phyloP scores from a whole-genome alignment of 2,888 invertebrate genomes.

The Ormia ochracea region DNA sequence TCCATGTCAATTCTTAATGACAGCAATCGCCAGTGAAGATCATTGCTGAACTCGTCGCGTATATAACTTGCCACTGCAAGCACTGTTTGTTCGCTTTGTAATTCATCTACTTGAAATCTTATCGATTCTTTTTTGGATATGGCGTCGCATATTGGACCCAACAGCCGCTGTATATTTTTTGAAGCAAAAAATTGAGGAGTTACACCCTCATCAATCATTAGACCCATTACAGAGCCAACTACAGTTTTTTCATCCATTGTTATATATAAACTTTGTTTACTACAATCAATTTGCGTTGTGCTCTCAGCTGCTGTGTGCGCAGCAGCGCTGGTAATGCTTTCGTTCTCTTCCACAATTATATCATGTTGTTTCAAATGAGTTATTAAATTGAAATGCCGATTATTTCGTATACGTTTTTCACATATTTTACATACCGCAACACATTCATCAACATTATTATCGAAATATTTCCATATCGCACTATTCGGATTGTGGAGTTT shows the following conservation, averaged over 20 bases:
- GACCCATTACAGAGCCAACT: slow-evolving; percentile 16
- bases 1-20: slow-evolving; percentile 43
- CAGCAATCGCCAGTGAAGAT: slow-evolving; percentile 37
- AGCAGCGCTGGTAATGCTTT: background rate
- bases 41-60: slow-evolving; percentile 2
- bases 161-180: slow-evolving; percentile 28
- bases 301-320: background rate
- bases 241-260: slow-evolving; percentile 13
- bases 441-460: slow-evolving; percentile 1
- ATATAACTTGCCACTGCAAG: slow-evolving; percentile 6
- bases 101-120: background rate
- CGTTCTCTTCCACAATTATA: background rate
- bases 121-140: background rate
- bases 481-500: slow-evolving; percentile 11
- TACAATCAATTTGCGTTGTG: background rate
- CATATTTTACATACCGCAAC: slow-evolving; percentile 22
- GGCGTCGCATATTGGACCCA: slow-evolving; percentile 27
- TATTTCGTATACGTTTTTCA: background rate
- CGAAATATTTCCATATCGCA: slow-evolving; percentile 21
- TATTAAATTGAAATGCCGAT: slow-evolving; percentile 6
- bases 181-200: slow-evolving; percentile 17
- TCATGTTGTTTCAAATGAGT: slow-evolving; percentile 6
- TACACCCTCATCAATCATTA: slow-evolving; percentile 38
- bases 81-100: slow-evolving; percentile 1
- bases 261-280: background rate